Evolutionary conservation across 2,113 vertebrate genomes (phyloP).

Genomic region (Lathamus discolor): DNA sequence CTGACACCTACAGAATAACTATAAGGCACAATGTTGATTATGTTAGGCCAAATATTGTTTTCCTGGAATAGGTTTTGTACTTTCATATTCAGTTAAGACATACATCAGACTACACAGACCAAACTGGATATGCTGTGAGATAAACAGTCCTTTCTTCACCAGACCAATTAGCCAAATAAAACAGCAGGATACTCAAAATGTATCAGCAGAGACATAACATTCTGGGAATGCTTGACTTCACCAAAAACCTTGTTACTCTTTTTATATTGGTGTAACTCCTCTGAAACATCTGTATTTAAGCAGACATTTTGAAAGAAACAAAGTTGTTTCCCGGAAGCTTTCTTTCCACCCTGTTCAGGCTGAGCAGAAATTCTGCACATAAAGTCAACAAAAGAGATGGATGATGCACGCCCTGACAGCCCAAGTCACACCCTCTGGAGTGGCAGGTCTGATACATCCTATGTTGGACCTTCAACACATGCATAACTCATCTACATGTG

Average conservation of each 20-base stretch:
- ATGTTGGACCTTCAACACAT: fast-evolving
- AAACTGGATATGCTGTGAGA: not conserved
- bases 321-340: not conserved
- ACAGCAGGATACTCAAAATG: not conserved
- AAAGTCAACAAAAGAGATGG: not conserved
- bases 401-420: not conserved
- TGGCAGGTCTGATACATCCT: not conserved
- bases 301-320: not conserved
- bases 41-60: not conserved
- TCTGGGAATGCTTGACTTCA: not conserved
- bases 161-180: not conserved
- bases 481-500: fast-evolving
- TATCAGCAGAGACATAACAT: not conserved
- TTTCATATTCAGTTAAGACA: not conserved
- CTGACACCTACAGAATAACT: not conserved
- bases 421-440: fast-evolving
- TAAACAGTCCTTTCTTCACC: not conserved
- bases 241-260: not conserved
- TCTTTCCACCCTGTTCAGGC: not conserved
- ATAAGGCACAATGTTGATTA: not conserved
- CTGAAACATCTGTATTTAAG: not conserved
- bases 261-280: not conserved
- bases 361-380: not conserved
- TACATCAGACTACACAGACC: not conserved
- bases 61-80: not conserved